Evolutionary conservation across 2,797 vertebrate species (phyloP).

Genomic region (Dromococcyx pavoninus): DNA sequence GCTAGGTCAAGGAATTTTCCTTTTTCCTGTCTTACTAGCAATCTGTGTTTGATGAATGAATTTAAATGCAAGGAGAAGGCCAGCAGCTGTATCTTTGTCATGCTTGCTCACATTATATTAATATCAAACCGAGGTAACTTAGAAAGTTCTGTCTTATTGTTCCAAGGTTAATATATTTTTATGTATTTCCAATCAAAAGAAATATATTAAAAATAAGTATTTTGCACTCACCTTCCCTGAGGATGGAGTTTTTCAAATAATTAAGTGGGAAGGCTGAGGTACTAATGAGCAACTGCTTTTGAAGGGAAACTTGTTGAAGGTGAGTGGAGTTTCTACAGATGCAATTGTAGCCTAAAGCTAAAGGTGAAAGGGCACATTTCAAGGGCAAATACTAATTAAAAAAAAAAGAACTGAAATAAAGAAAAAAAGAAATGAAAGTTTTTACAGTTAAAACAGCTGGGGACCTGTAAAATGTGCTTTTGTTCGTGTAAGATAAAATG

Average conservation of each 20-base stretch:
- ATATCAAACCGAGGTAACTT: conserved; percentile 18
- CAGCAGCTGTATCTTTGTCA: conserved; percentile 39
- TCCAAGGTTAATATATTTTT: conserved; percentile 50
- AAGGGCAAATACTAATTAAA: conserved; percentile 45
- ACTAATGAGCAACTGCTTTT: conserved; percentile 28
- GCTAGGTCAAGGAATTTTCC: conserved; percentile 41
- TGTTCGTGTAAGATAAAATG: background rate
- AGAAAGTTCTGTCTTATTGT: conserved; percentile 27
- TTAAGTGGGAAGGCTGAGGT: conserved; percentile 26
- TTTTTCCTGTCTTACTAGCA: conserved; percentile 43
- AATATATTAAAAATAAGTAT: conserved; percentile 9
- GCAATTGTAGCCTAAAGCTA: conserved; percentile 18
- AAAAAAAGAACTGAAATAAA: no score
- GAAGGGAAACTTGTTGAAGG: background rate
- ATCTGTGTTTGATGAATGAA: conserved; percentile 33
- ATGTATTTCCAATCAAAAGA: conserved; percentile 46
- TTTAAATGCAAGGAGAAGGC: conserved; percentile 37
- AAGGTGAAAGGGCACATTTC: conserved; percentile 47
- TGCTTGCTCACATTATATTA: conserved; percentile 47
- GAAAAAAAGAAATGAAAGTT: no score
- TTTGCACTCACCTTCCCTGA: conserved; percentile 39
- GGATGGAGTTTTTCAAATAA: conserved; percentile 29
- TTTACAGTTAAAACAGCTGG: background rate
- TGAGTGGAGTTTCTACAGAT: background rate
- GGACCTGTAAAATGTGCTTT: background rate